Conservation (phyloP, 1,140 invertebrate genomes). For the Amphibalanus amphitrite region DNA sequence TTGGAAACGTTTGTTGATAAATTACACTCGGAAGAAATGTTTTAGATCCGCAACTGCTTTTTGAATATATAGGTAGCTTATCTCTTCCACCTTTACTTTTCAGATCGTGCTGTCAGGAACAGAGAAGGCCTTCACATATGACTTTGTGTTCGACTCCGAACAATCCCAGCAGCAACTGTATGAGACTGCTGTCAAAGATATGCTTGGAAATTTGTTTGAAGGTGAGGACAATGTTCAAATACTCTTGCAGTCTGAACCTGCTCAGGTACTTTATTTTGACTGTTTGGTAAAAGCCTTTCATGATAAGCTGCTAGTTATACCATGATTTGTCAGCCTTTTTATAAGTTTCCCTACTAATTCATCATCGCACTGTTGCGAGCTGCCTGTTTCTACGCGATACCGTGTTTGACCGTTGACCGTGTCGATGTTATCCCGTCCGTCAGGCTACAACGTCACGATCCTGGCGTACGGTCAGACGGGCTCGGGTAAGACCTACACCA, state of each 20-base stretch:
- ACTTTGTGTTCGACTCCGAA: conserved; percentile 57
- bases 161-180: conserved; percentile 57
- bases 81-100: too few species aligned
- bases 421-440: too few species aligned
- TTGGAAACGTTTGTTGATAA: too few species aligned
- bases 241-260: too few species aligned
- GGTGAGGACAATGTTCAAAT: too few species aligned
- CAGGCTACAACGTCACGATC: conserved; percentile 80
- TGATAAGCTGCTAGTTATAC: not conserved
- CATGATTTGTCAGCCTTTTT: conserved; percentile 8
- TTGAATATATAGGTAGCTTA: too few species aligned
- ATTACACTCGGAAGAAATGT: too few species aligned
- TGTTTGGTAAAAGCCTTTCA: conserved; percentile 4
- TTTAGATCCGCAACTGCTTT: too few species aligned
- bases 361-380: not conserved
- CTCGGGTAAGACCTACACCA: too few species aligned
- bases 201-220: conserved; percentile 62
- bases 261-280: not conserved
- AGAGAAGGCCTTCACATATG: conserved; percentile 69
- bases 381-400: conserved; percentile 10
- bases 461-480: too few species aligned
- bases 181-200: conserved; percentile 47
- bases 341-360: conserved; percentile 3
- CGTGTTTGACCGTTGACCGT: too few species aligned
- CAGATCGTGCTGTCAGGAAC: conserved; percentile 41